These are phyloP conservation scores for Drosophila santomea DNA, from an alignment of 1,140 invertebrate species.

Conservation along the genomic window DNA sequence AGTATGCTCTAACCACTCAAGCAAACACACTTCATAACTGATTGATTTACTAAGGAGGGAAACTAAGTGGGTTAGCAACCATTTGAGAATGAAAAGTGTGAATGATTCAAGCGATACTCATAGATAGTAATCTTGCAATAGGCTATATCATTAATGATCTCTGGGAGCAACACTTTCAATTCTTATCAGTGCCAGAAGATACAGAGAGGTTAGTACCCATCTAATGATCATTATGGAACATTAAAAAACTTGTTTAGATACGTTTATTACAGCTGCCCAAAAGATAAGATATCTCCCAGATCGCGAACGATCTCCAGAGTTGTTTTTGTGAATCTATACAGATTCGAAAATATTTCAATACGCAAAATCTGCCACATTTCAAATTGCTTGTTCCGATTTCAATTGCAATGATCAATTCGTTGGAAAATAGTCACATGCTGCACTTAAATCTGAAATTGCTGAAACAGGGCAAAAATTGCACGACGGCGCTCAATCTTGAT, in stretches of 20 bases:
- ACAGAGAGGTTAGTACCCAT: conserved; percentile 7
- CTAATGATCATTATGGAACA: conserved; percentile 32
- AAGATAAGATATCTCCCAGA: conserved; percentile 15
- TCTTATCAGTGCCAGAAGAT: conserved; percentile 20
- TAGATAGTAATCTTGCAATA: background rate
- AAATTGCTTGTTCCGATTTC: background rate
- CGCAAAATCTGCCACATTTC: background rate
- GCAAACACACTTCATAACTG: conserved; percentile 29
- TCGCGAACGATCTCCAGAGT: conserved; percentile 2
- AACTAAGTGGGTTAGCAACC: background rate
- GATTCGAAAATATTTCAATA: background rate
- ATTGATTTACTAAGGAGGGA: conserved; percentile 28
- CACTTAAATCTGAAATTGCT: conserved; percentile 6
- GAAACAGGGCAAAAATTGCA: conserved; percentile 9
- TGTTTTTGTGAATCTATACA: background rate
- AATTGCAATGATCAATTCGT: background rate
- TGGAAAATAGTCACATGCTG: conserved; percentile 6
- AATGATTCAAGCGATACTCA: background rate
- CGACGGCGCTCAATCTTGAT: conserved; percentile 23
- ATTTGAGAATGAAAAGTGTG: conserved; percentile 11
- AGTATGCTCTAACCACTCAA: conserved; percentile 25
- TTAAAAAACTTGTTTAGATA: conserved; percentile 30
- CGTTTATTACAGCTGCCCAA: conserved; percentile 12
- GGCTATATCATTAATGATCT: conserved; percentile 7
- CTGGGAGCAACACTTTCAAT: background rate